A percentile compares a stretch with the other conserved stretches of the same genome.
Conservation (phyloP, 2,797 vertebrate species). For the Clarias laeviceps region DNA sequence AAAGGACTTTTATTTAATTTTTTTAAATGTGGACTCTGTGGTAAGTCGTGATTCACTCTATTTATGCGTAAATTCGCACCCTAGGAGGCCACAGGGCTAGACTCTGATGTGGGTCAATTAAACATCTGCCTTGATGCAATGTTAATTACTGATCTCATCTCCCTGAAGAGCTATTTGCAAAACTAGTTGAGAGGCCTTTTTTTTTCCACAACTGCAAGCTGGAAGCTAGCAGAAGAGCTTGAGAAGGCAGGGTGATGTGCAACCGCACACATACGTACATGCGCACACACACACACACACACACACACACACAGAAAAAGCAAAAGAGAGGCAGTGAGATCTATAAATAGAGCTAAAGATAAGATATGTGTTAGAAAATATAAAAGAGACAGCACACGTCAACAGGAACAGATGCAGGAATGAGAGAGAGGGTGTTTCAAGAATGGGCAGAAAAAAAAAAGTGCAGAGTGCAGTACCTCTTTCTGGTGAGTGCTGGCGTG, state of each 20-base stretch:
- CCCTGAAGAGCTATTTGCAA: slow-evolving; percentile 22
- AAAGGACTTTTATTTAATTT: neutral
- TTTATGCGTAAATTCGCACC: neutral
- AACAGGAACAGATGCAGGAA: neutral
- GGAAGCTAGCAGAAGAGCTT: neutral
- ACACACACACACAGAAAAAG: neutral
- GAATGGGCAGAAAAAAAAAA: slow-evolving; percentile 45
- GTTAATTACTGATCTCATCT: slow-evolving; percentile 42
- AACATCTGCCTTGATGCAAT: slow-evolving; percentile 12
- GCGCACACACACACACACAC: neutral
- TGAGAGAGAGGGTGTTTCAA: slow-evolving; percentile 44
- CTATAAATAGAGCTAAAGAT: neutral
- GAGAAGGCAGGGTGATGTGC: neutral
- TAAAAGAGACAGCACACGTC: neutral
- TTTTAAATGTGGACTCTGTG: neutral
- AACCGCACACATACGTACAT: neutral
- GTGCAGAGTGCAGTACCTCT: slow-evolving; percentile 87
- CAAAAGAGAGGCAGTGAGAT: neutral
- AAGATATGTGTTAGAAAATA: slow-evolving; percentile 2
- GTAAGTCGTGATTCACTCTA: neutral
- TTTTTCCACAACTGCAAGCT: neutral
- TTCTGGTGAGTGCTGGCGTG: slow-evolving; percentile 95
- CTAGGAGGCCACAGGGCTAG: neutral
- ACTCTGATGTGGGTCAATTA: neutral
- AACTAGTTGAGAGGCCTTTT: neutral